Evolutionary conservation across 2,797 vertebrate species (phyloP).

Genomic region (Buphagus erythrorhynchus): DNA sequence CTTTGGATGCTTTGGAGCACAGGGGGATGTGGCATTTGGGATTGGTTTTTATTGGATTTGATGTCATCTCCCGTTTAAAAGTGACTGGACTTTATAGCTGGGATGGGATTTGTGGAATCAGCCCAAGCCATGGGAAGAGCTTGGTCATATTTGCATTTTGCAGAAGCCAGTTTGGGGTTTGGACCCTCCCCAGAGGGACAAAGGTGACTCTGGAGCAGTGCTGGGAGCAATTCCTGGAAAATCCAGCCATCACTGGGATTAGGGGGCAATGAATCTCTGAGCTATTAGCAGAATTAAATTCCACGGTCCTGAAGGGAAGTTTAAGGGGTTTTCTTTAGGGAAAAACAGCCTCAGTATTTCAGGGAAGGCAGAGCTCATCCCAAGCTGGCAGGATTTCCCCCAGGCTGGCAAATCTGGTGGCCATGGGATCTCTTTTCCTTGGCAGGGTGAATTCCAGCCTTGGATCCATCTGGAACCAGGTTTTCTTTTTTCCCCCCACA

Average conservation of each 20-base stretch:
- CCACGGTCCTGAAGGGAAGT: not conserved
- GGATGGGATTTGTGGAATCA: not conserved
- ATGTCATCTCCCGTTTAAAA: not conserved
- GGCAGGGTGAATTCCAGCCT: not conserved
- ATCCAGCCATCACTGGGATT: accelerated
- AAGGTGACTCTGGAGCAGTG: not conserved
- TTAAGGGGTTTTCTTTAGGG: not conserved
- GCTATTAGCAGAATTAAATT: not conserved
- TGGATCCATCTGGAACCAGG: not conserved
- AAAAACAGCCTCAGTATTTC: not conserved
- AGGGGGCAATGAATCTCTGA: not conserved
- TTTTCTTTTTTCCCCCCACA: not conserved
- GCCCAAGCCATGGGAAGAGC: not conserved
- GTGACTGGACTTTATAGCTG: not conserved
- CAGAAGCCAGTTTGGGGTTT: not conserved
- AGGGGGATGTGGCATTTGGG: not conserved
- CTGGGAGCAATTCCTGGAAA: not conserved
- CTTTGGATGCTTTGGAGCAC: not conserved
- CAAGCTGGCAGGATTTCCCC: not conserved
- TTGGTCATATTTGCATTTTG: accelerated
- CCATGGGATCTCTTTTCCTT: not conserved
- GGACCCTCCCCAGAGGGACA: not conserved
- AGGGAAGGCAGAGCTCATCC: not conserved
- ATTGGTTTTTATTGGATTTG: not conserved
- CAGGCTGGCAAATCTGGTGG: not conserved